A percentile compares a stretch with the other conserved stretches of the same genome.
phyloP scores from a whole-genome alignment of 2,888 invertebrate species.

The Drosophila kanekoi region DNA sequence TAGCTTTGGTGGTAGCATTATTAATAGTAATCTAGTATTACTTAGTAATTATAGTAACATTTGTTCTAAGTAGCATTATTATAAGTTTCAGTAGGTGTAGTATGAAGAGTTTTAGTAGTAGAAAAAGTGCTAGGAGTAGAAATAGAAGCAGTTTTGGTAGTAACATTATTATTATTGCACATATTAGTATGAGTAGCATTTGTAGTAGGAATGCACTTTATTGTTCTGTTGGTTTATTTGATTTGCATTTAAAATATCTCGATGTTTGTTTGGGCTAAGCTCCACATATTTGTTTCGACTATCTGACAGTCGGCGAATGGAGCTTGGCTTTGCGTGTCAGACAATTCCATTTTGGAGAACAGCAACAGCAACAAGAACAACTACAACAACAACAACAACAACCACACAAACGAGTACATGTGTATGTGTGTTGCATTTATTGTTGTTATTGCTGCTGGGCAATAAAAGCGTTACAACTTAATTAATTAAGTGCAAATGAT shows the following conservation, averaged over 20 bases:
- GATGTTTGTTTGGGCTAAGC: not conserved
- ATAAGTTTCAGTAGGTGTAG: too few relatives aligned
- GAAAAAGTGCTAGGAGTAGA: too few relatives aligned
- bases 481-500: constrained; percentile 80
- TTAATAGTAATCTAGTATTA: too few relatives aligned
- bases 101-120: too few relatives aligned
- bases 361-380: not conserved
- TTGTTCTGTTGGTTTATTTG: not conserved
- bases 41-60: too few relatives aligned
- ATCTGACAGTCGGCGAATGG: not conserved
- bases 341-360: constrained; percentile 9
- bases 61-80: too few relatives aligned
- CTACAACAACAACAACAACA: constrained; percentile 5
- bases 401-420: not conserved
- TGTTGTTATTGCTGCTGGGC: constrained; percentile 49
- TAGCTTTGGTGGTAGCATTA: too few relatives aligned
- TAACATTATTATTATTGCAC: too few relatives aligned
- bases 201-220: not conserved
- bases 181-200: too few relatives aligned
- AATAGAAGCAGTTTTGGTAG: too few relatives aligned
- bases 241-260: constrained; percentile 1
- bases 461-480: constrained; percentile 79
- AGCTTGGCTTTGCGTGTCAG: constrained; percentile 28
- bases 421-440: constrained; percentile 5
- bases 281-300: constrained; percentile 4